phyloP scores from a whole-genome alignment of 2,797 vertebrate species.

The Dallia pectoralis region DNA sequence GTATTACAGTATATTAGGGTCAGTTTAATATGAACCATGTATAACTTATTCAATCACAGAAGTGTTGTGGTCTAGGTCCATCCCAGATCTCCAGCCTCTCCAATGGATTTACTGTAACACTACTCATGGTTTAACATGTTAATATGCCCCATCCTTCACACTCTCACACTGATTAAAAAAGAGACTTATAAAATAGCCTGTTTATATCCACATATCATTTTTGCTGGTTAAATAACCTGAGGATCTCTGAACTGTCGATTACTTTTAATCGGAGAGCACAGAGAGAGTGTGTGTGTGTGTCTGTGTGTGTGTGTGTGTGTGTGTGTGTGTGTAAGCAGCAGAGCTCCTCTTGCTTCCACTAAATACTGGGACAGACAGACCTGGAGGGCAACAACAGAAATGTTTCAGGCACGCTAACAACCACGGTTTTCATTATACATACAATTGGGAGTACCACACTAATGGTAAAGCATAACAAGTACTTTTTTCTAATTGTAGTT shows the following conservation, averaged over 20 bases:
- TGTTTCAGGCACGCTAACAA: neutral
- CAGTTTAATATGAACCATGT: conserved; percentile 54
- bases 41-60: conserved; percentile 57
- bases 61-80: conserved; percentile 27
- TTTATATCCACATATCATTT: neutral
- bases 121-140: neutral
- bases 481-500: too few species aligned
- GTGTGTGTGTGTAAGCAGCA: neutral
- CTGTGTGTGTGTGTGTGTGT: neutral
- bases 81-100: conserved; percentile 54
- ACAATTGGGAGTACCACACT: too few species aligned
- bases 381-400: neutral
- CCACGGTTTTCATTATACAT: neutral
- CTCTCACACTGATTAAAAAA: neutral
- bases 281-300: too few species aligned
- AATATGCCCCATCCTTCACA: neutral
- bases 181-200: neutral
- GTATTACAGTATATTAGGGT: conserved; percentile 38
- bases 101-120: conserved; percentile 18
- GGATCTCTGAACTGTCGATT: neutral
- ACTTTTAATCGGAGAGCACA: neutral
- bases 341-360: conserved; percentile 5
- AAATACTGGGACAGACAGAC: too few species aligned
- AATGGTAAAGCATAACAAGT: too few species aligned
- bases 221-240: neutral